phyloP scores from a whole-genome alignment of 2,888 invertebrate genomes.

The Torymus tubicola region DNA sequence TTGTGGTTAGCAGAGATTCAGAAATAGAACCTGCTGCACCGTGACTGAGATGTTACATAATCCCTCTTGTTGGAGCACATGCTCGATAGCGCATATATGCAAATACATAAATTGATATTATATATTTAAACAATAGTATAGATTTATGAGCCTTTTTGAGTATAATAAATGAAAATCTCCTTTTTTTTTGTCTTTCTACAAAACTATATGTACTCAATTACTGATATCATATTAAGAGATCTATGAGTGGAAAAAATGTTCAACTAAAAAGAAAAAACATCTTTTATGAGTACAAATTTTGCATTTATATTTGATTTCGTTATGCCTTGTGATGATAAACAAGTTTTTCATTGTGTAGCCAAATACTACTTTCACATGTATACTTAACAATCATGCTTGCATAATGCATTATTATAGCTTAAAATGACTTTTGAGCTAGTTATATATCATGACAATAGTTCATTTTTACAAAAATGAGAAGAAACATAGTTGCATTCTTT shows the following conservation, averaged over 20 bases:
- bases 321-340: slow-evolving; percentile 5
- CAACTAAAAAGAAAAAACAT: slow-evolving; percentile 1
- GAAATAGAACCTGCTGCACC: slow-evolving; percentile 70
- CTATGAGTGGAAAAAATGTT: not conserved
- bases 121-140: slow-evolving; percentile 18
- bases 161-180: not conserved
- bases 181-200: slow-evolving; percentile 9
- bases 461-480: not conserved
- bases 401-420: slow-evolving; percentile 50
- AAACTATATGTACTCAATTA: not conserved
- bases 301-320: not conserved
- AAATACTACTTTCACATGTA: slow-evolving; percentile 22
- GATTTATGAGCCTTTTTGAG: slow-evolving; percentile 7
- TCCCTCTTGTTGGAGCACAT: slow-evolving; percentile 61
- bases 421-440: slow-evolving; percentile 23
- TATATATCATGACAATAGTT: not conserved
- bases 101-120: slow-evolving; percentile 18
- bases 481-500: not conserved
- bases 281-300: slow-evolving; percentile 11
- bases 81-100: slow-evolving; percentile 46
- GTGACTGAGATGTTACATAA: slow-evolving; percentile 69
- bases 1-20: slow-evolving; percentile 64
- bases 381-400: slow-evolving; percentile 51
- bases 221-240: not conserved
- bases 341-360: slow-evolving; percentile 21